Evolutionary conservation across 2,888 invertebrate genomes (phyloP).

Genomic region (Tenthredo notha): DNA sequence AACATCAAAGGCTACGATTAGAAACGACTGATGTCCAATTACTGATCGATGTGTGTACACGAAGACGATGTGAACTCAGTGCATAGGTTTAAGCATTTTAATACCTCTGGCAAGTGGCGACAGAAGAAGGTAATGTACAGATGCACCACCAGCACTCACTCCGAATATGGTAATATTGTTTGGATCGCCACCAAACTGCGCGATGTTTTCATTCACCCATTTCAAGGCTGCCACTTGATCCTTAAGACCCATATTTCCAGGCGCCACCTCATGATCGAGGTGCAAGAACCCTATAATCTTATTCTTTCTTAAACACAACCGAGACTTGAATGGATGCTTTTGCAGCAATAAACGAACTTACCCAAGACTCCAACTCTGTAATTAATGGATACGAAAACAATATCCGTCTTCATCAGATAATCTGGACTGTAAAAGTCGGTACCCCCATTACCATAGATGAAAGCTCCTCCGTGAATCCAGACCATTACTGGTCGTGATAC

Average conservation of each 20-base stretch:
- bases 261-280: slow-evolving; percentile 65
- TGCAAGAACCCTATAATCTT: slow-evolving; percentile 67
- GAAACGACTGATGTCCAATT: not conserved
- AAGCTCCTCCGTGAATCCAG: slow-evolving; percentile 70
- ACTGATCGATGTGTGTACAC: not conserved
- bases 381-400: slow-evolving; percentile 63
- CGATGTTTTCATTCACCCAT: slow-evolving; percentile 70
- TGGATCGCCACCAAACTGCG: slow-evolving; percentile 68
- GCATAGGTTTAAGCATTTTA: not conserved
- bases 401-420: slow-evolving; percentile 62
- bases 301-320: not conserved
- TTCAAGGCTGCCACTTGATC: slow-evolving; percentile 67
- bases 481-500: slow-evolving; percentile 50
- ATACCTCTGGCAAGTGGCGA: slow-evolving; percentile 68
- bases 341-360: slow-evolving; percentile 47
- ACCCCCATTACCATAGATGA: slow-evolving; percentile 61
- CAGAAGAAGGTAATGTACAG: slow-evolving; percentile 62
- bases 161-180: slow-evolving; percentile 70
- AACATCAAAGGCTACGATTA: not conserved
- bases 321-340: not conserved
- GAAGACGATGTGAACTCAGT: not conserved
- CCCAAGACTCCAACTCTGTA: slow-evolving; percentile 66
- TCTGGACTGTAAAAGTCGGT: slow-evolving; percentile 58
- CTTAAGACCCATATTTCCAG: slow-evolving; percentile 71
- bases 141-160: slow-evolving; percentile 64